phyloP scores from a whole-genome alignment of 2,113 vertebrate species.

The human region DNA sequence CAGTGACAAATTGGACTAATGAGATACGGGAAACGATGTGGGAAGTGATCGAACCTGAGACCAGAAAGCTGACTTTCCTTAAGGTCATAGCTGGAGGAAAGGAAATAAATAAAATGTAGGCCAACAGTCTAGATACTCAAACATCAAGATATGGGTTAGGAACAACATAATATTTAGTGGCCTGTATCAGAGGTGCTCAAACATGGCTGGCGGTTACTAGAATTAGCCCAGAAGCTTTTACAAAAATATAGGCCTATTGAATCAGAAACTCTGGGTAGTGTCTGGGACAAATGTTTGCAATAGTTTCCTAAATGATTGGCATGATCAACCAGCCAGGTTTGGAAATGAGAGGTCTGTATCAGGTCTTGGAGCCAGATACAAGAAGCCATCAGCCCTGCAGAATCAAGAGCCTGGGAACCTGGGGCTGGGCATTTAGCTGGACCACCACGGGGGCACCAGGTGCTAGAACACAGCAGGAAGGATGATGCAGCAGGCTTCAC shows the following conservation, averaged over 20 bases:
- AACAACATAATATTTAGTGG: background rate
- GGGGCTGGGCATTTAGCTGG: background rate
- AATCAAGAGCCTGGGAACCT: background rate
- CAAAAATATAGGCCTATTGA: background rate
- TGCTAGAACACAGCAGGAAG: fast-evolving
- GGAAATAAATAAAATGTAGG: slow-evolving; percentile 15
- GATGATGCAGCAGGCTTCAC: background rate
- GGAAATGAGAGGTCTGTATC: background rate
- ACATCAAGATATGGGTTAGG: background rate
- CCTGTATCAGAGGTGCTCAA: background rate
- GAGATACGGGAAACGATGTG: background rate
- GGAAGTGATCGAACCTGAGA: background rate
- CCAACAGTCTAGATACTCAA: background rate
- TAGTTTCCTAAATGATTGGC: background rate
- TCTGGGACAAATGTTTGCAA: background rate
- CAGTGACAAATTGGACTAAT: background rate
- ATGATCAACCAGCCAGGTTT: background rate
- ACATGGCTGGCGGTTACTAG: background rate
- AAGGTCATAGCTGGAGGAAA: background rate
- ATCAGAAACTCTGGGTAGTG: background rate
- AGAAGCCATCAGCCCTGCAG: background rate
- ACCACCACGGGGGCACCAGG: fast-evolving
- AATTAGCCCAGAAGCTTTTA: background rate
- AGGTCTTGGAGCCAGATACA: background rate
- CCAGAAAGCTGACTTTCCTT: background rate